Evolutionary conservation across 2,888 invertebrate genomes (phyloP), one percentile per base, ranked within the genome.

Genomic region (Acronicta psi): DNA sequence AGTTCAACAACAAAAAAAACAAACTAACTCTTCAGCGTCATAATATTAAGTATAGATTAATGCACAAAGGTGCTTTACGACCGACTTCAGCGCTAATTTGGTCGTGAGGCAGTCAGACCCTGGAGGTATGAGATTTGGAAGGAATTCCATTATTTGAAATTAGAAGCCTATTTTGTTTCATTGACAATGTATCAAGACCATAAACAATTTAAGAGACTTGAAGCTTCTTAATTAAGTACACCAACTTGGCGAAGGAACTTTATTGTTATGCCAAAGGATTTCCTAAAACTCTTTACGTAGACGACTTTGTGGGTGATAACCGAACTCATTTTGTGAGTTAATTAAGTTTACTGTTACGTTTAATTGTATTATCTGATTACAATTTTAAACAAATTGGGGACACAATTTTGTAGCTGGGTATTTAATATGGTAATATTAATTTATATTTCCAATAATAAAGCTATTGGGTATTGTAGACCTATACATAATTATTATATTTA

Each of bases 261-360:
- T 1, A 43, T 49, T 49, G 29, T 52, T 49, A 52, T 38, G 44
- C 44, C 51, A 49, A 63, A 20, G 29, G 47, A 29, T 69, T 69
- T 38, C 11, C 40, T 41, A 52, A 50, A 36, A 16, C 14, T 40
- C 14, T 37, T 14, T 0, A n/a, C 0, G 11, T 1, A 29, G 10
- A 11, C 2, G 20, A 29, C 29, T 2, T 6, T 29, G 1, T 11
- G 29, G 29, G 11, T 29, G 2, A 29, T 29, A 29, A 29, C 29
- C 4, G 29, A 29, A 29, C 14, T 23, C 60, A 31, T 42, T 49
- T 38, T 25, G 23, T 13, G 2, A 40, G 25, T 42, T 46, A 50
- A 42, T 53, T 50, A 49, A 25, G 20, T 45, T 16, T 37, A 14
- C 16, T 47, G 20, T 16, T 11, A 31, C 3, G 34, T 59, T 65